Percentiles rank a stretch among this genome's conserved stretches.
phyloP scores from a whole-genome alignment of 1,140 invertebrate genomes.

The Colletes gigas region DNA sequence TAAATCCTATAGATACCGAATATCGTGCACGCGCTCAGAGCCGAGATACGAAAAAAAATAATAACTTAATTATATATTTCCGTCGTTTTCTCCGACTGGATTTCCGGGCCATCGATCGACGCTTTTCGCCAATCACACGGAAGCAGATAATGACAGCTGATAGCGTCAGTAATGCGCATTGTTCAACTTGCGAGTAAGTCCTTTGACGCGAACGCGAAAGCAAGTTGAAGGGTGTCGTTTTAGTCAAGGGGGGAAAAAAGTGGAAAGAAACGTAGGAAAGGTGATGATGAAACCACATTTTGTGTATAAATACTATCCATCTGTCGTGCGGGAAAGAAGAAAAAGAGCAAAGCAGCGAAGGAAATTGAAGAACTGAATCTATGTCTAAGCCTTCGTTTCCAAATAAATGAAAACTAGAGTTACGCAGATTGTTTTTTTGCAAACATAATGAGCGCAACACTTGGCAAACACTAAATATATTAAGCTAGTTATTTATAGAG shows the following conservation, averaged over 20 bases:
- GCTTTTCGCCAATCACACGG: background rate
- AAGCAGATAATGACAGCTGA: background rate
- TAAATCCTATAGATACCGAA: constrained; percentile 31
- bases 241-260: background rate
- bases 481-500: constrained; percentile 47
- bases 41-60: background rate
- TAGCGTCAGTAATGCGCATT: background rate
- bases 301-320: background rate
- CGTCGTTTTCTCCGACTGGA: constrained; percentile 33
- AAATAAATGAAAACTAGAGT: constrained; percentile 21
- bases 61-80: constrained; percentile 1
- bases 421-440: constrained; percentile 32
- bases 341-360: background rate
- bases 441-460: constrained; percentile 42
- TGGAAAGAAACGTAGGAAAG: constrained; percentile 6
- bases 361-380: constrained; percentile 18
- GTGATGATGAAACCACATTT: background rate
- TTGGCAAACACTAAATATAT: constrained; percentile 40
- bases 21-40: constrained; percentile 2
- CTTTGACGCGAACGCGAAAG: background rate
- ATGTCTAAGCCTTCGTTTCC: constrained; percentile 21
- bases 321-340: background rate
- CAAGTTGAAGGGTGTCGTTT: background rate
- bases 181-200: background rate
- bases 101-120: constrained; percentile 21